A percentile compares a stretch with the other conserved stretches of the same genome.
These are phyloP conservation scores for Zoanthus solanderi DNA, from an alignment of 92 coral and sea anemone species.

Conservation along the genomic window DNA sequence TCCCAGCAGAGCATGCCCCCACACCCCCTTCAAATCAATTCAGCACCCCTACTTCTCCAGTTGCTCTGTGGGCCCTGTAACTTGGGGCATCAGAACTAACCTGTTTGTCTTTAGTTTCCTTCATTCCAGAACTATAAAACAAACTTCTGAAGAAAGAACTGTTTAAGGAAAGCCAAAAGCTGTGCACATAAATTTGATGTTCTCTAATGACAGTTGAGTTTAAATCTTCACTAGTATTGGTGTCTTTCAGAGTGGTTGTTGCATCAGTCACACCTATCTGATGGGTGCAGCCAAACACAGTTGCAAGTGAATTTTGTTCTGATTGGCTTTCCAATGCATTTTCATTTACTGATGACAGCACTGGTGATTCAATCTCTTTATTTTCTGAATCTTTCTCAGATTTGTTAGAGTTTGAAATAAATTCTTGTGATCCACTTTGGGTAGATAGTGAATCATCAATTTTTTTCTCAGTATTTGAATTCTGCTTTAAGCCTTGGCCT, in stretches of 20 bases:
- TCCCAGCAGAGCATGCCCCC: too few species aligned
- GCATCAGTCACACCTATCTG: background rate
- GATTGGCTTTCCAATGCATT: background rate
- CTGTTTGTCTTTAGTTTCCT: conserved; percentile 85
- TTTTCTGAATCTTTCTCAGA: conserved; percentile 4
- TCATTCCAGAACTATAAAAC: conserved; percentile 90
- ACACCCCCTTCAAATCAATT: too few species aligned
- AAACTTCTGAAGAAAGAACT: conserved; percentile 86
- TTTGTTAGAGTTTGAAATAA: conserved; percentile 5
- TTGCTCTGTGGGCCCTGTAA: too few species aligned
- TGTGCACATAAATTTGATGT: conserved; percentile 81
- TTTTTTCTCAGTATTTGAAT: conserved; percentile 15
- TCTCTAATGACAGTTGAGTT: conserved; percentile 68
- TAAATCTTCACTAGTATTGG: conserved; percentile 12
- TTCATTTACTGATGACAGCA: background rate
- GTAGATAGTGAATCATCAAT: background rate
- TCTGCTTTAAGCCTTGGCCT: background rate
- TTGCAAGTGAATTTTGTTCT: background rate
- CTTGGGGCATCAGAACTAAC: conserved; percentile 12
- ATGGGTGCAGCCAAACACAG: background rate
- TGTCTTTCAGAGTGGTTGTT: background rate
- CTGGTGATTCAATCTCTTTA: background rate
- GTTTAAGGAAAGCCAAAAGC: conserved; percentile 89
- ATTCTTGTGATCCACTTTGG: conserved; percentile 33
- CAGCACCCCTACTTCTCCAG: too few species aligned